Evolutionary conservation across 2,797 vertebrate genomes (phyloP).

Genomic region (Cetoscarus ocellatus): DNA sequence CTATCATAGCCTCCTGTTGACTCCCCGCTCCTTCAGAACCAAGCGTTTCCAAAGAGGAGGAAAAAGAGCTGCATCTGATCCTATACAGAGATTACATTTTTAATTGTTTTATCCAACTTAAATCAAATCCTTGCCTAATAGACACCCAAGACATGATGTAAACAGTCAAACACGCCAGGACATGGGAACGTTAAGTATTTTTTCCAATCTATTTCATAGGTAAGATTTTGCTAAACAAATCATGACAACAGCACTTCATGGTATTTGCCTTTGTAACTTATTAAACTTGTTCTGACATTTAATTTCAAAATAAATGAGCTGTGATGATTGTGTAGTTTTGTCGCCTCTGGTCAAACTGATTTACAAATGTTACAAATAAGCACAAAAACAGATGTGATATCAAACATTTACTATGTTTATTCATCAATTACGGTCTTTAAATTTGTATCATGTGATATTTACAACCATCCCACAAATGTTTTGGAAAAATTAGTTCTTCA

Average conservation of each 20-base stretch:
- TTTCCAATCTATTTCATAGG: slow-evolving; percentile 9
- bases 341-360: not conserved
- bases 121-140: no score
- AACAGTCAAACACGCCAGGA: no score
- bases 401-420: slow-evolving; percentile 38
- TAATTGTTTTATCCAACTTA: no score
- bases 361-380: slow-evolving; percentile 1
- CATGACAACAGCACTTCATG: slow-evolving; percentile 6
- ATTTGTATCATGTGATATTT: slow-evolving; percentile 54
- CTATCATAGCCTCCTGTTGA: no score
- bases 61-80: no score
- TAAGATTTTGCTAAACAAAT: slow-evolving; percentile 34
- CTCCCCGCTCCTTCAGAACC: no score
- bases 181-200: no score
- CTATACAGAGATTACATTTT: no score
- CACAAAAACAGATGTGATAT: slow-evolving; percentile 10
- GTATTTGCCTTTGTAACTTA: slow-evolving; percentile 8
- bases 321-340: slow-evolving; percentile 9
- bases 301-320: slow-evolving; percentile 51
- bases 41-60: no score
- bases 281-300: slow-evolving; percentile 24
- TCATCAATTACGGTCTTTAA: slow-evolving; percentile 35
- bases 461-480: slow-evolving; percentile 41
- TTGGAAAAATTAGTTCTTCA: slow-evolving; percentile 22
- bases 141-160: no score